phyloP scores from a whole-genome alignment of 2,797 vertebrate species.

The Carapus acus region DNA sequence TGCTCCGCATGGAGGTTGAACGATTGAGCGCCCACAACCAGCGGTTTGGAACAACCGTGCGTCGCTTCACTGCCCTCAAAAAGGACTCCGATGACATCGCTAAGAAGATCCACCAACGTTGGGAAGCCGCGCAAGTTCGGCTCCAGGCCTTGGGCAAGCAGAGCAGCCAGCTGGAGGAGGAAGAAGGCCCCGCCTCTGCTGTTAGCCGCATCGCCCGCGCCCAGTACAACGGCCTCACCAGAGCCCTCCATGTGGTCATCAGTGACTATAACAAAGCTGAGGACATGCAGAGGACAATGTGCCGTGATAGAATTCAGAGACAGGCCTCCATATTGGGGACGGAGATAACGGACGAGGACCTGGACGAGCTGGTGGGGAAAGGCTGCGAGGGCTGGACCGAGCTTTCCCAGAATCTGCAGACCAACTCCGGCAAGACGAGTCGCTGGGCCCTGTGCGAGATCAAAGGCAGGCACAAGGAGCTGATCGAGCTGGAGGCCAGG shows the following conservation, averaged over 20 bases:
- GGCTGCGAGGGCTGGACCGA: conserved; percentile 82
- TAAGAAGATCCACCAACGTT: conserved; percentile 76
- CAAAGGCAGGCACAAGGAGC: conserved; percentile 82
- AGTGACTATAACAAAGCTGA: conserved; percentile 78
- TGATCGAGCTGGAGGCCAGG: conserved; percentile 83
- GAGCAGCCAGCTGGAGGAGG: conserved; percentile 63
- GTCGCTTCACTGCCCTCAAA: conserved; percentile 82
- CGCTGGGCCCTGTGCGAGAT: conserved; percentile 78
- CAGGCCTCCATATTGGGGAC: conserved; percentile 87
- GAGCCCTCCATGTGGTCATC: conserved; percentile 75
- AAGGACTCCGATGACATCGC: conserved; percentile 82
- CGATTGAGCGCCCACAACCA: conserved; percentile 74
- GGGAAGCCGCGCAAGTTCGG: conserved; percentile 71
- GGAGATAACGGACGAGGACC: conserved; percentile 75
- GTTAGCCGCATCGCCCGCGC: conserved; percentile 72
- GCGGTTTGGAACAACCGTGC: conserved; percentile 81
- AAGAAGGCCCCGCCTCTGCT: conserved; percentile 64
- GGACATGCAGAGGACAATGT: conserved; percentile 77
- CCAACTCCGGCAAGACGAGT: conserved; percentile 66
- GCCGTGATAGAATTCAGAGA: conserved; percentile 81
- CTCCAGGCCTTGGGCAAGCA: conserved; percentile 71
- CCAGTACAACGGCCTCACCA: conserved; percentile 74
- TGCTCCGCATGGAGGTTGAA: conserved; percentile 72
- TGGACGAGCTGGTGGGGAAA: conserved; percentile 83
- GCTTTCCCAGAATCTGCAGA: conserved; percentile 80